These are phyloP conservation scores for Agrilus mali DNA, from an alignment of 2,888 invertebrate species.

Conservation along the genomic window DNA sequence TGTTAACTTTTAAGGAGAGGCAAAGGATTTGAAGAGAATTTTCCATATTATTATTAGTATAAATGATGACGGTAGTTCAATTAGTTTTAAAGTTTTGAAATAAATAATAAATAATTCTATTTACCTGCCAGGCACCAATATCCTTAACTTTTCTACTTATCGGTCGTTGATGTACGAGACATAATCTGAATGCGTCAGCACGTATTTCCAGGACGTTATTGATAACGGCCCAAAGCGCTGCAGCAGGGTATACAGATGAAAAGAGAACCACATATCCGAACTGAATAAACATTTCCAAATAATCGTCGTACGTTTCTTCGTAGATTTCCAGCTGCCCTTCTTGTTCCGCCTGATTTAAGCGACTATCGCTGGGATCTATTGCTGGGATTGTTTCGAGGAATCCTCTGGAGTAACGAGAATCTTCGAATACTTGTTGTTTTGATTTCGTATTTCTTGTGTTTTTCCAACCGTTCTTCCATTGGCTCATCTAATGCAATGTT, in stretches of 20 bases:
- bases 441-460: no score
- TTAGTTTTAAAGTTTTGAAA: no score
- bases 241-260: conserved; percentile 63
- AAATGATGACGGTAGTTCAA: no score
- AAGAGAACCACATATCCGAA: conserved; percentile 70
- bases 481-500: no score
- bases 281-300: conserved; percentile 65
- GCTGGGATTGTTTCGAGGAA: conserved; percentile 26
- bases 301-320: conserved; percentile 65
- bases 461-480: no score
- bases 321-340: conserved; percentile 57
- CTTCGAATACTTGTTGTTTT: background rate
- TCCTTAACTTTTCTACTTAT: conserved; percentile 52
- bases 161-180: conserved; percentile 55
- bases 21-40: no score
- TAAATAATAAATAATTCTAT: conserved; percentile 11
- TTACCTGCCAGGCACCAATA: conserved; percentile 67
- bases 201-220: conserved; percentile 66
- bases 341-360: conserved; percentile 37
- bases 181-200: conserved; percentile 63
- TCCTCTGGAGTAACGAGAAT: conserved; percentile 6
- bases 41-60: no score
- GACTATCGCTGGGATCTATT: conserved; percentile 34
- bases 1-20: no score
- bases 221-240: conserved; percentile 58